Base-by-base conservation (phyloP, 2,797 vertebrate genomes). In the Loriculus beryllinus region DNA sequence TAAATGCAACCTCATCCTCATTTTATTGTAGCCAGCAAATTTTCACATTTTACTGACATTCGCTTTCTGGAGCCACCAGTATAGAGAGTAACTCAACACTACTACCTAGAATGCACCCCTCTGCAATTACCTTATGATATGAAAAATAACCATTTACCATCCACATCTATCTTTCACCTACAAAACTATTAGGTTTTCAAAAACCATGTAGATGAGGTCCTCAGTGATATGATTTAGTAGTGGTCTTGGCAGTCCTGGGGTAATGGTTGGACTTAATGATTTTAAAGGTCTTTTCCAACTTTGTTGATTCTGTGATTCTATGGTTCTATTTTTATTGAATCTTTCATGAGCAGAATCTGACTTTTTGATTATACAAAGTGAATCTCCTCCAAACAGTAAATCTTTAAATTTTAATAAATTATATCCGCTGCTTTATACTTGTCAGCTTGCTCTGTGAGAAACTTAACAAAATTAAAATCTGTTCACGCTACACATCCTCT, bases 371-470 rank as follows among this genome's bases (percentile, higher is more conserved):
- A 1, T 51, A 51, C 21, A 70, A 85, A 67, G 57, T n/a, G 12
- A 52, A 52, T 60, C 33, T 86, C 89, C 71, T 76, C 21, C 51
- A 84, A 83, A 56, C 31, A 78, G 25, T 71, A 92, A 85, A 82
- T 75, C 82, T 90, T 87, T 68, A 79, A 49, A 51, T 84, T 67
- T 83, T 80, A 92, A 63, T 77, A 91, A 93, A 85, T 77, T 80
- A 71, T 20, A 87, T 78, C 52, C 52, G 7, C 43, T 72, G 31
- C 22, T 84, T 82, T 84, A 43, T 28, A 74, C 19, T 60, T 91
- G 63, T 86, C 81, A 75, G 19, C 43, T 74, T 85, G 42, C 33
- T 87, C 42, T 65, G 20, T 59, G 82, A 82, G 29, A 77, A 94
- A 86, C 37, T 28, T 47, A 56, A 35, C 26, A 71, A 90, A 71